A percentile compares a stretch with the other conserved stretches of the same genome.
These are phyloP conservation scores for Cephalopachus bancanus DNA, from an alignment of 2,797 vertebrate genomes.

Conservation along the genomic window DNA sequence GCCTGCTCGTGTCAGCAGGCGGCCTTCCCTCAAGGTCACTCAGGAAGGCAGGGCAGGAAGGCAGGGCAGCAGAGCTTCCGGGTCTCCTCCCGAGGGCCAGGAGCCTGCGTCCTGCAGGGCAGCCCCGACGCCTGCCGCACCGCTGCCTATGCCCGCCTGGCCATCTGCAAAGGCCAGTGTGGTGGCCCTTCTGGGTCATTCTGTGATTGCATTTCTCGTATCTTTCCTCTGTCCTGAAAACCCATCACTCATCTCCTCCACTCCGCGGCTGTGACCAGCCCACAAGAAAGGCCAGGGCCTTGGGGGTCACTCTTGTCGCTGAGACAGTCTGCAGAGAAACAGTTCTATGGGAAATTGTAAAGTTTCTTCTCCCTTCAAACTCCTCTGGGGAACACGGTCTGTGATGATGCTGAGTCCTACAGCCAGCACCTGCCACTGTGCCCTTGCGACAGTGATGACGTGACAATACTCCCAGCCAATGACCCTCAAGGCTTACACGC, in stretches of 20 bases:
- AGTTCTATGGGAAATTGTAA: neutral
- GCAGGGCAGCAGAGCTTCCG: constrained; percentile 54
- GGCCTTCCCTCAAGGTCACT: constrained; percentile 58
- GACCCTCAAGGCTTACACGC: neutral
- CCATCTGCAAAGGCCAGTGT: constrained; percentile 68
- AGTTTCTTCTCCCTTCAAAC: constrained; percentile 28
- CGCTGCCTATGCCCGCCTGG: constrained; percentile 34
- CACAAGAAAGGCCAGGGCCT: neutral
- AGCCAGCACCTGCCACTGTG: neutral
- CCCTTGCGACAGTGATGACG: neutral
- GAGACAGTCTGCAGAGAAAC: neutral
- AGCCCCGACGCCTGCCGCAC: no score
- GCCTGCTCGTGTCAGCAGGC: constrained; percentile 76
- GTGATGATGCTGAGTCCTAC: neutral
- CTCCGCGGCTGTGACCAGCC: no score
- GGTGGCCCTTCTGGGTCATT: constrained; percentile 53
- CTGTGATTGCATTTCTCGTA: constrained; percentile 61
- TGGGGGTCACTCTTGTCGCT: neutral
- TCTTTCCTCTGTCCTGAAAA: constrained; percentile 5
- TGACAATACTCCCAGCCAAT: neutral
- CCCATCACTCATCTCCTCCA: no score
- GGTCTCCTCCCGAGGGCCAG: constrained; percentile 63
- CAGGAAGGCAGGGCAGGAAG: constrained; percentile 57
- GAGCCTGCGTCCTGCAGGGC: no score
- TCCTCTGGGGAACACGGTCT: neutral